These are phyloP conservation scores for Drosophila ohnishii DNA, from an alignment of 1,140 invertebrate genomes.

Conservation along the genomic window DNA sequence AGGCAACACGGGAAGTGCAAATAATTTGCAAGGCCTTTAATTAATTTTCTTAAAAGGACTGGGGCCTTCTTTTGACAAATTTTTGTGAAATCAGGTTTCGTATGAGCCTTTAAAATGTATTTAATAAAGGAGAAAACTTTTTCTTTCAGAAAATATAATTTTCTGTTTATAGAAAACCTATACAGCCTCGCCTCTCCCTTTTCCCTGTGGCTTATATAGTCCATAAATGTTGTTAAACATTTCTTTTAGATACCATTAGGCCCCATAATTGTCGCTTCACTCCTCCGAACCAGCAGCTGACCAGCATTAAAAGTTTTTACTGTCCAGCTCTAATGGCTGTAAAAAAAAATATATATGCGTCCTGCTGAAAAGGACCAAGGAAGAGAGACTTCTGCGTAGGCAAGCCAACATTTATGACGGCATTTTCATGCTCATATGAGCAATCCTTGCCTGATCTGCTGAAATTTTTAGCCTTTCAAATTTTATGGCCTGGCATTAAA, in stretches of 20 bases:
- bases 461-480: slow-evolving; percentile 50
- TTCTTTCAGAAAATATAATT: neutral
- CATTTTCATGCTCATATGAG: slow-evolving; percentile 53
- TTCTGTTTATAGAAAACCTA: no score
- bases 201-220: slow-evolving; percentile 13
- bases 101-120: neutral
- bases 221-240: slow-evolving; percentile 15
- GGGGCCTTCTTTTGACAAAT: no score
- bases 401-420: slow-evolving; percentile 44
- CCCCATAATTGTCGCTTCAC: slow-evolving; percentile 39
- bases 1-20: neutral
- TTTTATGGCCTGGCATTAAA: slow-evolving; percentile 63
- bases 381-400: neutral
- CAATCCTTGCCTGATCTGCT: slow-evolving; percentile 45
- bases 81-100: neutral
- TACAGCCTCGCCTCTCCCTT: neutral
- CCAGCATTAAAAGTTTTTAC: slow-evolving; percentile 50
- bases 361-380: neutral
- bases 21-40: slow-evolving; percentile 10
- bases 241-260: slow-evolving; percentile 41
- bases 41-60: slow-evolving; percentile 4
- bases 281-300: slow-evolving; percentile 32
- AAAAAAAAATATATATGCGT: slow-evolving; percentile 19
- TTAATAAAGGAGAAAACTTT: neutral
- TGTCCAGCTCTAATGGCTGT: slow-evolving; percentile 38